Evolutionary conservation across 2,888 invertebrate species (phyloP), one percentile per base, ranked within the genome.

Genomic region (Aradus depressus): DNA sequence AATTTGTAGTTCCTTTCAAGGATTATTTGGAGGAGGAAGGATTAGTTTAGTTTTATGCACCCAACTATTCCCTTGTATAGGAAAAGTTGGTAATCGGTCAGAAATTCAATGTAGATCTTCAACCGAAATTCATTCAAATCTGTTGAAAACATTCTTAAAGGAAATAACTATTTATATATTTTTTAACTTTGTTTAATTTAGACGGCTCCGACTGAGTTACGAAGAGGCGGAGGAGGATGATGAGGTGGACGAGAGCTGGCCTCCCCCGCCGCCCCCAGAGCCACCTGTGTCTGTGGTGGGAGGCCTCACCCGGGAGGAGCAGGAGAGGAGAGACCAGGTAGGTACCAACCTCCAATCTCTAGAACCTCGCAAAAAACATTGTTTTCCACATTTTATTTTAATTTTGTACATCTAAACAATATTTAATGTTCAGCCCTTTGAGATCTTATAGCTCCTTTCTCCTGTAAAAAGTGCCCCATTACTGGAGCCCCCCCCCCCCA

Each of bases 251-350:
- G 31, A 32, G n/a, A n/a, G n/a, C n/a, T n/a, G n/a, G 4, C 34
- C 16, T 1, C 35, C 35, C 16, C 47, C 47, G 6, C 47, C 47
- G 1, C 47, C 47, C 6, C 47, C 47, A 31, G n/a, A n/a, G n/a
- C n/a, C n/a, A n/a, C n/a, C n/a, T n/a, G n/a, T n/a, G n/a, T n/a
- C n/a, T n/a, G 37, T 25, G 32, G 35, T 37, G 14, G 35, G 22
- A 21, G 50, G 35, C 14, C 19, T 38, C 10, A 35, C 23, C n/a
- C 26, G 44, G 22, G 50, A 52, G 19, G 52, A 52, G 44, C 47
- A 52, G 28, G 44, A 43, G 32, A 31, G 32, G 10, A 31, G 41
- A 22, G 43, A 43, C 22, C 31, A 43, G 48, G 47, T 47, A 21
- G 14, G 22, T 4, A 42, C 5, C 4, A 2, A 2, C 26, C 21